Evolutionary conservation across 2,888 invertebrate species (phyloP).

Genomic region (Latrodectus elegans): DNA sequence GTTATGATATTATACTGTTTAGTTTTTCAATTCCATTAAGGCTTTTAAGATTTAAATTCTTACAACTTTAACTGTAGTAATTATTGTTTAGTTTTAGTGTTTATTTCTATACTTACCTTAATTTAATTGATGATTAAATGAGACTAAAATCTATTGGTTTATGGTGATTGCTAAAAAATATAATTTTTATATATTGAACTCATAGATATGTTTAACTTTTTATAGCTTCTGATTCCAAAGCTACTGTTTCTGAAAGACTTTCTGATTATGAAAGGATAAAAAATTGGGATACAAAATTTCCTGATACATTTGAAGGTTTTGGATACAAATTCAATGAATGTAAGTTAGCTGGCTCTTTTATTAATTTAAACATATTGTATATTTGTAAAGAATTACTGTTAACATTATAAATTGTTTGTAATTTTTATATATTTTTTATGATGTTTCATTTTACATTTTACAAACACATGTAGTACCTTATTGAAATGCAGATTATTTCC

Average conservation of each 20-base stretch:
- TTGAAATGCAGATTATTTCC: too few relatives aligned
- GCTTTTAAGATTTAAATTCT: too few relatives aligned
- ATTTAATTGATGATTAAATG: too few relatives aligned
- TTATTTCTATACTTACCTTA: neutral
- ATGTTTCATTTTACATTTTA: neutral
- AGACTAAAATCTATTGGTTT: too few relatives aligned
- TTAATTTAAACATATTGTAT: neutral
- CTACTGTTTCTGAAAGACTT: constrained; percentile 12
- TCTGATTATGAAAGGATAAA: neutral
- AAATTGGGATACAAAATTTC: constrained; percentile 55
- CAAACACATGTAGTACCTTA: too few relatives aligned
- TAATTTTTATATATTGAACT: too few relatives aligned
- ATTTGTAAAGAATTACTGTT: neutral
- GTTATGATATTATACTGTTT: too few relatives aligned
- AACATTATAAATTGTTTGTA: neutral
- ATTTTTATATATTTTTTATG: neutral
- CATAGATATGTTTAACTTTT: neutral
- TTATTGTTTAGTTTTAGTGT: neutral
- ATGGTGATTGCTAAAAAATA: too few relatives aligned
- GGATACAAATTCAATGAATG: constrained; percentile 70
- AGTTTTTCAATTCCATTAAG: too few relatives aligned
- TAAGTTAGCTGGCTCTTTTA: constrained; percentile 24
- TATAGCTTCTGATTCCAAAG: constrained; percentile 11
- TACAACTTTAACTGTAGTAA: neutral
- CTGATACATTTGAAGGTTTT: constrained; percentile 70